Conservation (phyloP, 2,797 vertebrate genomes). For the Glyptemys insculpta region DNA sequence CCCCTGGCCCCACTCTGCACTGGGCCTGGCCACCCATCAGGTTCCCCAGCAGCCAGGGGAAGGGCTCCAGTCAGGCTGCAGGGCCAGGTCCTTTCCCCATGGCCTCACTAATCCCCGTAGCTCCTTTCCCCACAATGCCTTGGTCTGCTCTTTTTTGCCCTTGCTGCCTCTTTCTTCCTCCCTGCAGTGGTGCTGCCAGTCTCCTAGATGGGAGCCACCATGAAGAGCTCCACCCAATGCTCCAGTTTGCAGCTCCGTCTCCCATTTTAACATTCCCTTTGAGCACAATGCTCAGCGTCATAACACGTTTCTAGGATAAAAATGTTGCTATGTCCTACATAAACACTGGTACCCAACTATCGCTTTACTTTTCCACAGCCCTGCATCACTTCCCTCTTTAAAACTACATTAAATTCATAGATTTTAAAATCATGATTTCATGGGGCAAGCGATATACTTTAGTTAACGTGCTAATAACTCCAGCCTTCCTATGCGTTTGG, state of each 20-base stretch:
- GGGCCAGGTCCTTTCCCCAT: background rate
- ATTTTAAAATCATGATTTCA: too few relatives aligned
- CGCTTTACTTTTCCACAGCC: background rate
- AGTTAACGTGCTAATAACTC: background rate
- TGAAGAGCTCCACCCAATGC: conserved; percentile 39
- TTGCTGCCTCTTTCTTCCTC: background rate
- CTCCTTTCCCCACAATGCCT: background rate
- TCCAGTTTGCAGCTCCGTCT: conserved; percentile 38
- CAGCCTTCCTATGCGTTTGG: background rate
- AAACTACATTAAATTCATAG: too few relatives aligned
- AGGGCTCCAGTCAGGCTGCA: background rate
- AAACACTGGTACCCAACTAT: background rate
- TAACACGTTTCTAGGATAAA: background rate
- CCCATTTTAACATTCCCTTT: conserved; percentile 49
- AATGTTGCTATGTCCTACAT: background rate
- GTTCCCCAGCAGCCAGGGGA: background rate
- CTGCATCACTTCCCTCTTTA: background rate
- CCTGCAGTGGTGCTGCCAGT: background rate
- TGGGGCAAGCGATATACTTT: too few relatives aligned
- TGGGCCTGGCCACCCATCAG: background rate
- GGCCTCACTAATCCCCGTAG: background rate
- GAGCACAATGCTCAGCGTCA: background rate
- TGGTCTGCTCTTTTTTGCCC: too few relatives aligned
- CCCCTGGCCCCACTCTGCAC: background rate
- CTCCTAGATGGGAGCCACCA: background rate